Base-by-base conservation (phyloP, 2,888 invertebrate species). In the Galerucella calmariensis region DNA sequence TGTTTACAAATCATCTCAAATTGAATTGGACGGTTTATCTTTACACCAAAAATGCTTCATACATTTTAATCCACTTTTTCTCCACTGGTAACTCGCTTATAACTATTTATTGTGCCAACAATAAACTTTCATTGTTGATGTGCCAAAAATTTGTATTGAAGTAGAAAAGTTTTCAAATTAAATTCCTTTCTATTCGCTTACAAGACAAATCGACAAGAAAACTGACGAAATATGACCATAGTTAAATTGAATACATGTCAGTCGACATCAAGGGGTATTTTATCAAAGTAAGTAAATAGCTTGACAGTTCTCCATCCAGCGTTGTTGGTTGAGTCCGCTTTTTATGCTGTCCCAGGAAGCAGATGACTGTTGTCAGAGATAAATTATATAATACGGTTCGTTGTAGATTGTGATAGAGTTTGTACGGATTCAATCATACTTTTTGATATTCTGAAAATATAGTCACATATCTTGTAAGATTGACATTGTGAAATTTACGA, bases 171-270 rank as follows among this genome's bases (percentile, higher is more conserved):
- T 71, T 66, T 65, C 27, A 59, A 66, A 71, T 71, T 65, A 71
- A 71, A 66, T 56, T 62, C 16, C 46, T 59, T 20, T 58, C 41
- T 24, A 35, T 44, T n/a, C 71, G 44, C 27, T 65, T 3, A n/a
- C 51, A 61, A 48, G 66, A 71, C 71, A 46, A 71, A 66, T 71
- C 66, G 71, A 65, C 56, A 71, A 66, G 66, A 71, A 69, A 63
- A 63, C 63, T 27, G 70, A 53, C 48, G 65, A 70, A 71, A 71
- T 66, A 71, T 71, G 58, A 44, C 48, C 71, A 59, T 66, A 71
- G 71, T 71, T 71, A 71, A 66, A 71, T 71, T 71, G 66, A 71
- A 71, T 71, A 71, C 66, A 66, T 66, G 71, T 71, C 71, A 66
- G 20, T 16, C 62, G 24, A 62, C 27, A 62, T 62, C 62, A 71